A percentile compares a stretch with the other conserved stretches of the same genome.
Conservation (phyloP, 2,888 invertebrate genomes). For the Trachelus stipa region DNA sequence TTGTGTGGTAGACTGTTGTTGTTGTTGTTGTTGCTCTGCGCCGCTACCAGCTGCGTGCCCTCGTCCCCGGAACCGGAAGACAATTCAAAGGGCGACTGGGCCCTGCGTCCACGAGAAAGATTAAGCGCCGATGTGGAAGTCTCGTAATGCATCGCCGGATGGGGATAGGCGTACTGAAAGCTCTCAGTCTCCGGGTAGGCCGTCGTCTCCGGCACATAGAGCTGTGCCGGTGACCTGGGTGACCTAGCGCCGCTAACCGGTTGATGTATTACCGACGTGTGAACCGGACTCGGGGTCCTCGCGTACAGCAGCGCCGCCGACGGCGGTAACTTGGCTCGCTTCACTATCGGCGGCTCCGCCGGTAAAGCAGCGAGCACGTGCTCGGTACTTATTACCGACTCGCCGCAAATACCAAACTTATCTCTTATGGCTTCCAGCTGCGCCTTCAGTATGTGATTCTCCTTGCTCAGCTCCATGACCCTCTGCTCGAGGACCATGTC, state of each 20-base stretch:
- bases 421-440: constrained; percentile 94
- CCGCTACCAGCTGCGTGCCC: constrained; percentile 67
- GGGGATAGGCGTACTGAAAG: constrained; percentile 69
- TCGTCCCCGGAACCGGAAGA: constrained; percentile 80
- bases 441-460: constrained; percentile 93
- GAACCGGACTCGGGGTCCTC: constrained; percentile 69
- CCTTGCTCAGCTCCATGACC: constrained; percentile 93
- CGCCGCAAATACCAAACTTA: constrained; percentile 91
- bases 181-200: constrained; percentile 62
- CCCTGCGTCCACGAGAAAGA: constrained; percentile 72
- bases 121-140: constrained; percentile 78
- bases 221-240: constrained; percentile 60
- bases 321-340: constrained; percentile 73
- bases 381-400: constrained; percentile 87
- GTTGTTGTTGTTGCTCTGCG: constrained; percentile 68
- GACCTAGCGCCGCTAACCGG: constrained; percentile 66
- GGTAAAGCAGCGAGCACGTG: constrained; percentile 89
- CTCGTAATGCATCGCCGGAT: constrained; percentile 71
- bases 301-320: constrained; percentile 70
- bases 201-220: constrained; percentile 60
- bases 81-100: constrained; percentile 84
- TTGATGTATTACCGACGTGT: constrained; percentile 74
- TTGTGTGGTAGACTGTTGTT: constrained; percentile 90
- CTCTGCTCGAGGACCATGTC: constrained; percentile 96
- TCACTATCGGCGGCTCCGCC: constrained; percentile 86